Percentiles rank a stretch among this genome's conserved stretches.
Conservation (phyloP, 2,888 invertebrate genomes). For the Drosophila dives region DNA sequence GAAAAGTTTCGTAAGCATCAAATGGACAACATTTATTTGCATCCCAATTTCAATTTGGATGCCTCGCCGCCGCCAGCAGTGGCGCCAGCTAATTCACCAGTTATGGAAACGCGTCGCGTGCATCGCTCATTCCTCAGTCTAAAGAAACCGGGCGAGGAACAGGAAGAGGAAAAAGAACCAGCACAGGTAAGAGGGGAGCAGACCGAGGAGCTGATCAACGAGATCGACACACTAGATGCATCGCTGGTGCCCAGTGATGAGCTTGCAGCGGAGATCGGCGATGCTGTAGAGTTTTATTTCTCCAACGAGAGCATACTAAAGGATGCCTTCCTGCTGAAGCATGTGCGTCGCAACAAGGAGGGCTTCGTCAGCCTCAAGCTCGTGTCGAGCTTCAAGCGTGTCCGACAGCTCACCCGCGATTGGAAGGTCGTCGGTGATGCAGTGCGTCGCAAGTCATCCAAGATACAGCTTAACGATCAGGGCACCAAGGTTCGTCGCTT, state of each 20-base stretch:
- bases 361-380: constrained; percentile 97
- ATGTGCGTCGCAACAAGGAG: constrained; percentile 97
- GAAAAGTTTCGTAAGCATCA: constrained; percentile 82
- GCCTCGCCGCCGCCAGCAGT: constrained; percentile 74
- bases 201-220: constrained; percentile 62
- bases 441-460: constrained; percentile 90
- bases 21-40: constrained; percentile 81
- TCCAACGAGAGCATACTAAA: constrained; percentile 97
- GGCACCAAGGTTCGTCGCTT: constrained; percentile 95
- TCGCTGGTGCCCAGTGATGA: constrained; percentile 89
- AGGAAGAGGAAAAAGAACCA: constrained; percentile 31
- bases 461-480: constrained; percentile 94
- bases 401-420: constrained; percentile 96
- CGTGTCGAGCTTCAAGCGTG: constrained; percentile 97
- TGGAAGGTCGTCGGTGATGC: constrained; percentile 97
- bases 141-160: constrained; percentile 65
- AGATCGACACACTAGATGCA: constrained; percentile 82
- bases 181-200: constrained; percentile 19
- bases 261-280: constrained; percentile 90
- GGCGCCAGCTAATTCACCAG: constrained; percentile 71
- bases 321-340: constrained; percentile 97
- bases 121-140: constrained; percentile 80
- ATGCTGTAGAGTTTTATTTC: constrained; percentile 97
- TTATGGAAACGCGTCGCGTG: constrained; percentile 67
- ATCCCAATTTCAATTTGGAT: constrained; percentile 79